Percentiles rank a stretch among this genome's conserved stretches.
These are phyloP conservation scores for Orchesellides sinensis DNA, from an alignment of 2,888 invertebrate genomes.

Conservation along the genomic window DNA sequence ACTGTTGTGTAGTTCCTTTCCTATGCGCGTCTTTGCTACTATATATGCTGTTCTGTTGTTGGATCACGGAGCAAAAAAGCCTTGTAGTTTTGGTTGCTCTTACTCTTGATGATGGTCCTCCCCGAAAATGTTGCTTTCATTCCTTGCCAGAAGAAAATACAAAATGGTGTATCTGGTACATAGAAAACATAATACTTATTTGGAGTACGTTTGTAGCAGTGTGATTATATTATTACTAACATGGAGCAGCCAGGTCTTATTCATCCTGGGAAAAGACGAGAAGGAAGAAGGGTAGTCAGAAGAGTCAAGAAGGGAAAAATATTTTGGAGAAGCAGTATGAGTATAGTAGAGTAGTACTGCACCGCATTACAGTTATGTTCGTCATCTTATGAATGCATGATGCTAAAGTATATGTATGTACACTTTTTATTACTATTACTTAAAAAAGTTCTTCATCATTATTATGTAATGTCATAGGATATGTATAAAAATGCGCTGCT, in stretches of 20 bases:
- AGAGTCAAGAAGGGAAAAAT: slow-evolving; percentile 24
- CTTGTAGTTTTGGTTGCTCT: no score
- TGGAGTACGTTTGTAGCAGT: slow-evolving; percentile 15
- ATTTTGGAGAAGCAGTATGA: slow-evolving; percentile 13
- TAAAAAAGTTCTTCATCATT: slow-evolving; percentile 2
- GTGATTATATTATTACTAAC: slow-evolving; percentile 20
- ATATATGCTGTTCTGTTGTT: no score
- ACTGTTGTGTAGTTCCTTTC: no score
- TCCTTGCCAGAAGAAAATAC: slow-evolving; percentile 20
- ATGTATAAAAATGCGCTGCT: neutral
- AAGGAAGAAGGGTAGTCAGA: slow-evolving; percentile 25
- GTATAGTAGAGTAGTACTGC: no score
- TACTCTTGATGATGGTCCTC: no score
- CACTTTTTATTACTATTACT: slow-evolving; percentile 21
- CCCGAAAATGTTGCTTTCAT: neutral
- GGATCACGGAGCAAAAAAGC: no score
- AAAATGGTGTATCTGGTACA: no score
- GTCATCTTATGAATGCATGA: no score
- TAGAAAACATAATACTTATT: neutral
- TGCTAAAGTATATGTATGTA: no score
- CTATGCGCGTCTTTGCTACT: neutral
- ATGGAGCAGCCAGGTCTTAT: slow-evolving; percentile 21
- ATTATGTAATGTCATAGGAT: neutral
- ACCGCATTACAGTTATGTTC: no score
- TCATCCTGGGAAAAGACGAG: slow-evolving; percentile 28